These are phyloP conservation scores for Spatulosminthurus flaviceps DNA, from an alignment of 2,888 invertebrate genomes.

Conservation along the genomic window DNA sequence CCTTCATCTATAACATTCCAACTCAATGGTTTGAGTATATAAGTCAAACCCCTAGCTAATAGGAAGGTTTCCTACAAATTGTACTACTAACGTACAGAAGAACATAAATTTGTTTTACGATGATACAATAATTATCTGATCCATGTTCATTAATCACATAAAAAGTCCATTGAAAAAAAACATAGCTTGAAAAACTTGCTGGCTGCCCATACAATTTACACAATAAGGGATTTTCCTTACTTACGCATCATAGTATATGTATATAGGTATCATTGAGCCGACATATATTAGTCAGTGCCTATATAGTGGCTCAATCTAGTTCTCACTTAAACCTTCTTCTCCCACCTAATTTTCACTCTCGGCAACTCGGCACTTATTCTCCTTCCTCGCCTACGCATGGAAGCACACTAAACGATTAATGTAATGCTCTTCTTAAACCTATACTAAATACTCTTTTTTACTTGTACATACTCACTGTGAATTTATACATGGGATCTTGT, in stretches of 20 bases:
- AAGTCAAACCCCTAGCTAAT: no score
- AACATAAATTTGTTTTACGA: slow-evolving; percentile 18
- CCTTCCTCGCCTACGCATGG: not conserved
- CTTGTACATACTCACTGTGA: no score
- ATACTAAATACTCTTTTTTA: no score
- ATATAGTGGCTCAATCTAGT: not conserved
- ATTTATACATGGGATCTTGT: no score
- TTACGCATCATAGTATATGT: not conserved
- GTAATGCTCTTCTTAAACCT: not conserved
- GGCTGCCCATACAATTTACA: slow-evolving; percentile 13
- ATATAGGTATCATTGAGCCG: not conserved
- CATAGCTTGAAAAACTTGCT: not conserved
- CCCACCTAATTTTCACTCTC: slow-evolving; percentile 11
- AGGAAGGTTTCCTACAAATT: not conserved
- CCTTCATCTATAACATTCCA: no score
- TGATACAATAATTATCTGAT: slow-evolving; percentile 5
- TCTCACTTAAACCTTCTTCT: not conserved
- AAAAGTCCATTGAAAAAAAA: not conserved
- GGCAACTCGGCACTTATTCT: not conserved
- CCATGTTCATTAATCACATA: slow-evolving; percentile 2
- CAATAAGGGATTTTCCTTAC: not conserved
- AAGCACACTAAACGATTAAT: not conserved
- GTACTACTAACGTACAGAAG: not conserved
- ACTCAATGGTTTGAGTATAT: no score
- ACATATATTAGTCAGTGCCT: not conserved